These are phyloP conservation scores for Drosophila miranda DNA, from an alignment of 1,140 invertebrate genomes.

Conservation along the genomic window DNA sequence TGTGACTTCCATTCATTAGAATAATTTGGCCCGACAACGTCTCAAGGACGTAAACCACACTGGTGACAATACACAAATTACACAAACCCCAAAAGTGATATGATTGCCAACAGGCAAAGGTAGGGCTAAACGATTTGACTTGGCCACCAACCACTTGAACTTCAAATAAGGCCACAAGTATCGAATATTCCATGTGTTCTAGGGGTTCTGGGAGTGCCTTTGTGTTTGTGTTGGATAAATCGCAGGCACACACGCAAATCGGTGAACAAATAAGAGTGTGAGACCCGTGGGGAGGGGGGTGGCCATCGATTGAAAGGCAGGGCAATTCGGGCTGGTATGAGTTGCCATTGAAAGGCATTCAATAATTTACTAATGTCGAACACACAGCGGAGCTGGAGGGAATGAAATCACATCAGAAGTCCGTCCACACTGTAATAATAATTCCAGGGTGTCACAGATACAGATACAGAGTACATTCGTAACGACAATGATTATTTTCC, in stretches of 20 bases:
- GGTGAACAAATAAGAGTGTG: conserved; percentile 19
- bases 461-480: conserved; percentile 7
- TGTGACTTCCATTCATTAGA: conserved; percentile 26
- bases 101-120: conserved; percentile 34
- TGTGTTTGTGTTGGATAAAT: conserved; percentile 33
- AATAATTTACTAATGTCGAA: conserved; percentile 63
- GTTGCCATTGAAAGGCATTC: conserved; percentile 52
- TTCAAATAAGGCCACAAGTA: conserved; percentile 36
- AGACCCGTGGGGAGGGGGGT: conserved; percentile 10
- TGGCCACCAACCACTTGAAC: conserved; percentile 33
- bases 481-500: conserved; percentile 42
- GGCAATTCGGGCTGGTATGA: conserved; percentile 15
- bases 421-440: conserved; percentile 50
- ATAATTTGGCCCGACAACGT: conserved; percentile 13
- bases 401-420: conserved; percentile 39
- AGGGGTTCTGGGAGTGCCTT: conserved; percentile 13
- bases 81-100: conserved; percentile 25
- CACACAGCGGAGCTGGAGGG: neutral
- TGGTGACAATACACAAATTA: conserved; percentile 38
- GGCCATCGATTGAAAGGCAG: conserved; percentile 58
- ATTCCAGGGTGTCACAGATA: conserved; percentile 27
- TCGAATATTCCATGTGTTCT: no score
- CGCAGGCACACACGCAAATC: conserved; percentile 49
- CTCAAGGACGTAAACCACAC: conserved; percentile 8
- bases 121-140: conserved; percentile 33